Evolutionary conservation across 37 sponge, comb jelly and placozoan genomes (phyloP), one percentile per base, ranked within the genome.

Genomic region (Aplysina aerophoba): DNA sequence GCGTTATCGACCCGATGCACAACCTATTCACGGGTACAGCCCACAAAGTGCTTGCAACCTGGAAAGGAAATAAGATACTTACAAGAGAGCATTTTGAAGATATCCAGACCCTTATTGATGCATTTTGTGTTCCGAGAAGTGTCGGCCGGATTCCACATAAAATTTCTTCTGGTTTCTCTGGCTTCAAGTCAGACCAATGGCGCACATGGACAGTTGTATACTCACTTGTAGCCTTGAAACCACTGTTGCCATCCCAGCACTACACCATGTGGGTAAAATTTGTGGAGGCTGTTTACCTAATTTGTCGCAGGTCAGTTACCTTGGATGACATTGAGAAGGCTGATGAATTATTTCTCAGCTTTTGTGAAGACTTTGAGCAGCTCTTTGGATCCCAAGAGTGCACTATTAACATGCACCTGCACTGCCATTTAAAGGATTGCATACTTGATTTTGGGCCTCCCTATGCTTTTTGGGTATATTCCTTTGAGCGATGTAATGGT

Each of bases 1-100:
- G n/a, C n/a, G 68, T 62, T 30, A 67, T 91, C 39, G 91, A 91
- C 78, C 88, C 88, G 4, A 87, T 91, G 88, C 92, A 91, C 41
- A 85, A 84, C 39, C 36, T 90, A 37, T 86, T 86, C 28, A 40
- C 83, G 16, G 87, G 87, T 0, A 82, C 61, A 24, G 87, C 87
- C n/a, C 86, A 90, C 33, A 28, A 90, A 75, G 28, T 72, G 17
- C 35, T 82, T 24, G 27, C 21, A 50, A 41, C 56, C 56, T 86
- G 85, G 83, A 86, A 39, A 55, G 84, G 87, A 21, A 14, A 68
- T 19, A 65, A 22, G 0, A 28, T 80, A 35, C 0, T 91, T 15
- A 59, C 38, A 24, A 56, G 53, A 0, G 53, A 55, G 14, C 53
- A 58, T 22, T 69, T 54, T 65, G 11, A 40, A 21, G 27, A 33